phyloP scores from a whole-genome alignment of 1,140 invertebrate genomes.

The Tetranychus urticae region DNA sequence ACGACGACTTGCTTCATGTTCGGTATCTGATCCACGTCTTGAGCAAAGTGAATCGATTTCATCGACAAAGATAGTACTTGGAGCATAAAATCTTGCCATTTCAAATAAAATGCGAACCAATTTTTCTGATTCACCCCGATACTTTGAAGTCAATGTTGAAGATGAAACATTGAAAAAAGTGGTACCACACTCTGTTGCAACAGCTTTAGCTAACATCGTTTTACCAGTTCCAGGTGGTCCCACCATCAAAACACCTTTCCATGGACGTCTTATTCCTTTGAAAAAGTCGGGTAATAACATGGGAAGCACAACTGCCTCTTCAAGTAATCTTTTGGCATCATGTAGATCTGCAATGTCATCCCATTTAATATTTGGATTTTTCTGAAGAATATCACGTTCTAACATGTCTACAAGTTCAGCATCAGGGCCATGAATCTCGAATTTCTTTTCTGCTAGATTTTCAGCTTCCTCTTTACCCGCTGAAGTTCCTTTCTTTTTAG shows the following conservation, averaged over 20 bases:
- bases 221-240: conserved; percentile 95
- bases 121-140: conserved; percentile 95
- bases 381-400: conserved; percentile 90
- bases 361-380: conserved; percentile 90
- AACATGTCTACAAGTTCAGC: conserved; percentile 81
- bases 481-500: too few species aligned
- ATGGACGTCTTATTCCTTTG: conserved; percentile 73
- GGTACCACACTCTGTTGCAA: conserved; percentile 95
- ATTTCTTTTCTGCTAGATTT: conserved; percentile 45
- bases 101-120: conserved; percentile 89
- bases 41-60: conserved; percentile 92
- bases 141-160: conserved; percentile 90
- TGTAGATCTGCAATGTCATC: conserved; percentile 88
- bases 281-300: conserved; percentile 98
- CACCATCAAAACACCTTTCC: conserved; percentile 90
- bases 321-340: conserved; percentile 77
- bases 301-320: conserved; percentile 92
- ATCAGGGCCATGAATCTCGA: conserved; percentile 70
- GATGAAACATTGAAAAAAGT: conserved; percentile 99
- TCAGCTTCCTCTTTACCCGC: not conserved
- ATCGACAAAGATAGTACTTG: conserved; percentile 97
- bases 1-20: conserved; percentile 89
- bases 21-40: conserved; percentile 72
- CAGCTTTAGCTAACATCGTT: conserved; percentile 96
- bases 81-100: conserved; percentile 97